These are phyloP conservation scores for Trichonephila inaurata DNA, from an alignment of 1,140 invertebrate species.

Conservation along the genomic window DNA sequence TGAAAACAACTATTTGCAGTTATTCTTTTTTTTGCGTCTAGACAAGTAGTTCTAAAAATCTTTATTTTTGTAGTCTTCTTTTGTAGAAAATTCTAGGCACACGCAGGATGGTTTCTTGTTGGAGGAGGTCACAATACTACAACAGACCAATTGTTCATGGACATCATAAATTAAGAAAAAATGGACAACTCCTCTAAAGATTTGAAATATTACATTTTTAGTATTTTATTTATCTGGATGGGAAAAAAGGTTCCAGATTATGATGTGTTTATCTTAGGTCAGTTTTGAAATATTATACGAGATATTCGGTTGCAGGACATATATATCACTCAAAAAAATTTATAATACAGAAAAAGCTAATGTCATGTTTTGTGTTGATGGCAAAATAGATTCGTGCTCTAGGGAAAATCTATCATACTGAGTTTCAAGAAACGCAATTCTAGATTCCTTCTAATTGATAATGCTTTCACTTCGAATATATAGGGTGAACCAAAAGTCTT, in stretches of 20 bases:
- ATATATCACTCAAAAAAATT: neutral
- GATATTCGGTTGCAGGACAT: neutral
- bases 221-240: neutral
- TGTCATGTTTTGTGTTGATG: neutral
- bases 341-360: neutral
- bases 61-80: slow-evolving; percentile 61
- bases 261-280: neutral
- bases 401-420: too few species aligned
- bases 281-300: neutral
- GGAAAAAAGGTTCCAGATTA: neutral
- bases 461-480: too few species aligned
- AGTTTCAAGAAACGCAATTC: too few species aligned
- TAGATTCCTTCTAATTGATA: too few species aligned
- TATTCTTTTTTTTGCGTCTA: slow-evolving; percentile 66
- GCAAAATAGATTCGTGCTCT: neutral
- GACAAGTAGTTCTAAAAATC: slow-evolving; percentile 44
- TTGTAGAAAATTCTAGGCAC: neutral
- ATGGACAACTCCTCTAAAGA: slow-evolving; percentile 30
- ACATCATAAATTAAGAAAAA: slow-evolving; percentile 45
- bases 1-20: slow-evolving; percentile 64
- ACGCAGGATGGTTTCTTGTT: neutral
- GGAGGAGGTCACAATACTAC: neutral
- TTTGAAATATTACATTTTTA: slow-evolving; percentile 4
- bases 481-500: too few species aligned
- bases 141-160: slow-evolving; percentile 39